Percentiles rank a stretch among this genome's conserved stretches.
These are phyloP conservation scores for Drosophila parvula DNA, from an alignment of 1,140 invertebrate genomes.

Conservation along the genomic window DNA sequence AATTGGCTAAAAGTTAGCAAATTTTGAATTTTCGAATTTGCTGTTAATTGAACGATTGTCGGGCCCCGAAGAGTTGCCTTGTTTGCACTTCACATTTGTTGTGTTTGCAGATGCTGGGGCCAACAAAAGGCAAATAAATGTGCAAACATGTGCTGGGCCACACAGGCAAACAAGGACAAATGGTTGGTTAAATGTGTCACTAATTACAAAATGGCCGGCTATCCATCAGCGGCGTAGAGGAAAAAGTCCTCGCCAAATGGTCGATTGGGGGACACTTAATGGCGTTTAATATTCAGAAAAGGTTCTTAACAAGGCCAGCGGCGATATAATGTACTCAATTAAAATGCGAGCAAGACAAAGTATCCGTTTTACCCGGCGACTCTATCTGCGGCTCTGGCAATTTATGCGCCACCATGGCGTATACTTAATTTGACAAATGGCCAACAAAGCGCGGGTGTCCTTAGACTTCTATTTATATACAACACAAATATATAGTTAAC, in stretches of 20 bases:
- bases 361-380: conserved; percentile 29
- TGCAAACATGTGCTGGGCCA: conserved; percentile 39
- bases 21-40: conserved; percentile 45
- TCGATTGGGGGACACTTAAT: conserved; percentile 41
- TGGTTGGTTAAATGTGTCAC: conserved; percentile 47
- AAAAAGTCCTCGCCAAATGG: conserved; percentile 33
- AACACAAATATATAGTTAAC: background rate
- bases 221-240: conserved; percentile 36
- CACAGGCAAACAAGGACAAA: conserved; percentile 30
- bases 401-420: conserved; percentile 41
- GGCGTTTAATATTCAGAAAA: conserved; percentile 48
- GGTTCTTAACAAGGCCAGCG: conserved; percentile 33
- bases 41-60: conserved; percentile 41
- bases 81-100: conserved; percentile 44
- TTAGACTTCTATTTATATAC: background rate
- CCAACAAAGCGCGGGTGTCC: conserved; percentile 16
- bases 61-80: conserved; percentile 14
- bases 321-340: conserved; percentile 47
- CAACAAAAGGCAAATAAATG: conserved; percentile 45
- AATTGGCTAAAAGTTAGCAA: conserved; percentile 34
- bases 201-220: conserved; percentile 45
- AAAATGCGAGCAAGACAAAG: conserved; percentile 49
- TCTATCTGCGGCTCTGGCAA: conserved; percentile 25
- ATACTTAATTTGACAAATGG: conserved; percentile 55
- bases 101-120: conserved; percentile 6